Evolutionary conservation across 2,113 vertebrate species (phyloP), one percentile per base, ranked within the genome.

Genomic region (Leptodactylus fuscus): DNA sequence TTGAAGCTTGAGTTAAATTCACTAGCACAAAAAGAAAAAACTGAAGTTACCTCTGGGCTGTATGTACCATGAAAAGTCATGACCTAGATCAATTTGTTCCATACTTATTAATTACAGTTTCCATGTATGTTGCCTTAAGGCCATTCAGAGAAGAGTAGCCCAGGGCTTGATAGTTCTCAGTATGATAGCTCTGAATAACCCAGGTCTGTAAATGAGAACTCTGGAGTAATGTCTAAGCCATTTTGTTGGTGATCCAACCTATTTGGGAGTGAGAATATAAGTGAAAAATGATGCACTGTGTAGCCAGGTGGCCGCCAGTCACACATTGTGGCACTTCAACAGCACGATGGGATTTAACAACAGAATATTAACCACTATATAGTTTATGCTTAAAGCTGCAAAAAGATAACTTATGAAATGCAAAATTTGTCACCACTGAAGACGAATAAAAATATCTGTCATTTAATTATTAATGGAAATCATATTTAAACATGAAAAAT

Each of bases 41-140:
- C n/a, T n/a, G n/a, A 80, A 20, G 46, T 48, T 62, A 80, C 53
- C 24, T 24, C 1, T 44, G 22, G 36, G 10, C n/a, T 60, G 15
- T 12, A 79, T 60, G 13, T 62, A 44, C 10, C 20, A 24, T 60
- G 20, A 38, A 10, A 53, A 53, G 5, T 48, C 9, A 38, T 41
- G 34, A 55, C 11, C 36, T 79, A 80, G 22, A 80, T 44, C 6
- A 60, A 80, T 80, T 60, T 16, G 34, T 62, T 58, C n/a, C 77
- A 44, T 24, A 80, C 2, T 1, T 58, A 41, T 41, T 44, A 41
- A 60, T 62, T 80, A 79, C 22, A 41, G 20, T 15, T 80, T 62
- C 55, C n/a, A 80, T 80, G 53, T 62, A 60, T 62, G 12, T 38
- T 27, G n/a, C 77, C 77, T 38, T 27, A n/a, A 80, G 55, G 55